A percentile compares a stretch with the other conserved stretches of the same genome.
Evolutionary conservation across 30 jellyfish, hydroid and myxozoan genomes (phyloP).

Genomic region (Aurelia coerulea): DNA sequence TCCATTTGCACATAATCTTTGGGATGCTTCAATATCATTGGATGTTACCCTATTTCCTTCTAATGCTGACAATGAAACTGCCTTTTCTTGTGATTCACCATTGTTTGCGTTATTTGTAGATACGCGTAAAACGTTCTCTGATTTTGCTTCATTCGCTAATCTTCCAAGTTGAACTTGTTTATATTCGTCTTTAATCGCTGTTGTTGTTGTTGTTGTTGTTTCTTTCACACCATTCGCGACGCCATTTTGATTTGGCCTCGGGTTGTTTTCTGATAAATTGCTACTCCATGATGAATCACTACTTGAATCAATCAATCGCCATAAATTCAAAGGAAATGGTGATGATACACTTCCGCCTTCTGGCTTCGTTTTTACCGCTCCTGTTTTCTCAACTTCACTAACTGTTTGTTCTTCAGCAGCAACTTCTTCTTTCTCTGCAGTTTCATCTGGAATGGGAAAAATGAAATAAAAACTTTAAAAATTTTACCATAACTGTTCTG

Average conservation of each 20-base stretch:
- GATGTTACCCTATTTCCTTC: conserved; percentile 39
- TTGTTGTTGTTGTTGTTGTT: conserved; percentile 6
- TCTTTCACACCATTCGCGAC: background rate
- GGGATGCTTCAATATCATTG: conserved; percentile 10
- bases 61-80: conserved; percentile 89
- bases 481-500: too few relatives aligned
- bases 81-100: conserved; percentile 74
- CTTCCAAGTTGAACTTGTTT: background rate
- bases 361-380: background rate
- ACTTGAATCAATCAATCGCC: conserved; percentile 61
- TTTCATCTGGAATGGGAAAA: background rate
- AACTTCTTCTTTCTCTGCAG: background rate
- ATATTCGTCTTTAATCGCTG: background rate
- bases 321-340: conserved; percentile 60
- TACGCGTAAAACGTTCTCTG: conserved; percentile 26
- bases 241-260: background rate
- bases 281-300: conserved; percentile 85
- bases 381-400: background rate
- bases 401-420: background rate
- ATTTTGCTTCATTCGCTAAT: conserved; percentile 6
- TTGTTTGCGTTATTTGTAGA: conserved; percentile 12
- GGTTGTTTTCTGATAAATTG: background rate
- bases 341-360: conserved; percentile 22
- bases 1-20: conserved; percentile 40
- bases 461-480: background rate